These are phyloP conservation scores for Falco berigora DNA, from an alignment of 2,797 vertebrate species.

Conservation along the genomic window DNA sequence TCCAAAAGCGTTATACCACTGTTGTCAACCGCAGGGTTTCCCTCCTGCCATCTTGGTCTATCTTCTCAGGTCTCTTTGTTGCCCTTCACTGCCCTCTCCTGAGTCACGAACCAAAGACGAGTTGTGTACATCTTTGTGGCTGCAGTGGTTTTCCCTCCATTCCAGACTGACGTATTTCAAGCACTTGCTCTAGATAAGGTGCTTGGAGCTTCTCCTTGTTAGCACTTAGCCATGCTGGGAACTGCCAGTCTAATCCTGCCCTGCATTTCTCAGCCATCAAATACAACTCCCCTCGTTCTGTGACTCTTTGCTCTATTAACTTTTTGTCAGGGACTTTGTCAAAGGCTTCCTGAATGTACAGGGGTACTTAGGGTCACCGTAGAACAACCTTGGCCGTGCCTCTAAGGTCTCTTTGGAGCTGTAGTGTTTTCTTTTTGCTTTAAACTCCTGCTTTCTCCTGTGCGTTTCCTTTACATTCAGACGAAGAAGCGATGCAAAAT, in stretches of 20 bases:
- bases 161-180: background rate
- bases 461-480: background rate
- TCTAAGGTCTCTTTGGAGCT: background rate
- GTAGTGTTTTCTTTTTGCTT: background rate
- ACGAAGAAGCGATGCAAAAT: constrained; percentile 3
- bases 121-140: background rate
- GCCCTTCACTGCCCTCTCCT: background rate
- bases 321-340: background rate
- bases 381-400: background rate
- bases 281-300: background rate
- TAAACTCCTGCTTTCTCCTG: background rate
- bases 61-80: background rate
- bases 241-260: background rate
- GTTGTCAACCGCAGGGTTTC: background rate
- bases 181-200: background rate
- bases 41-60: background rate
- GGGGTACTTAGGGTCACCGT: background rate
- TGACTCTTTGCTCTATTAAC: background rate
- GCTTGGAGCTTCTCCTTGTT: background rate
- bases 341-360: background rate
- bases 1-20: background rate
- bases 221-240: background rate
- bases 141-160: background rate
- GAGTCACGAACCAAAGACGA: background rate
- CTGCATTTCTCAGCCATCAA: background rate